phyloP scores from a whole-genome alignment of 2,797 vertebrate genomes.

The Danionella dracula region DNA sequence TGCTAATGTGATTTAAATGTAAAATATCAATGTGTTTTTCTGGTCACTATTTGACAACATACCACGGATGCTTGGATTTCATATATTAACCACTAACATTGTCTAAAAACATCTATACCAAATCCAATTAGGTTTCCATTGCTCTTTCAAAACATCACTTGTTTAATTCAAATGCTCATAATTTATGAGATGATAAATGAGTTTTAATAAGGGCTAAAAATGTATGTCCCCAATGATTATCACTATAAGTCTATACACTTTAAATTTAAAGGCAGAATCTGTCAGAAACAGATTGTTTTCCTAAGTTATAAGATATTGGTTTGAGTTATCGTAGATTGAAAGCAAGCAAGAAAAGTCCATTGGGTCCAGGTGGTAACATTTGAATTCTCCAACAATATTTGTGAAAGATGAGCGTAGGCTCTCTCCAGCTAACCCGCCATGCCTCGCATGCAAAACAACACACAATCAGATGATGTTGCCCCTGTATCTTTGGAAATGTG shows the following conservation, averaged over 20 bases:
- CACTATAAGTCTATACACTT: slow-evolving; percentile 34
- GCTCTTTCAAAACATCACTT: slow-evolving; percentile 48
- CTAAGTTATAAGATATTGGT: slow-evolving; percentile 24
- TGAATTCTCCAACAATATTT: slow-evolving; percentile 37
- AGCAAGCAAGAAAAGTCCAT: slow-evolving; percentile 14
- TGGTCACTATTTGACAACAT: no score
- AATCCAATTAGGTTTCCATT: slow-evolving; percentile 43
- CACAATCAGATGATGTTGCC: slow-evolving; percentile 18
- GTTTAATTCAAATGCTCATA: slow-evolving; percentile 35
- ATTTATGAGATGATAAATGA: slow-evolving; percentile 47
- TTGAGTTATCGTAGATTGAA: slow-evolving; percentile 11
- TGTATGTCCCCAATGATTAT: slow-evolving; percentile 36
- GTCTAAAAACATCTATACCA: slow-evolving; percentile 30
- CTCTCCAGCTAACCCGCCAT: background rate
- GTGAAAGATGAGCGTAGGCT: slow-evolving; percentile 40
- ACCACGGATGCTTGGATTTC: no score
- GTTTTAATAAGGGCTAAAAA: slow-evolving; percentile 18
- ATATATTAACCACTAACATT: no score
- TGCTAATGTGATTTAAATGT: no score
- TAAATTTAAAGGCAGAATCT: slow-evolving; percentile 15
- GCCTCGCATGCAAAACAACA: slow-evolving; percentile 22
- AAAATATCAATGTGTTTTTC: no score
- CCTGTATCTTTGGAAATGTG: slow-evolving; percentile 13
- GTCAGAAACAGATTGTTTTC: slow-evolving; percentile 31
- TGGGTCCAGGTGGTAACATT: slow-evolving; percentile 23